Evolutionary conservation across 2,113 vertebrate species (phyloP).

Genomic region (Actenoides lindsayi): DNA sequence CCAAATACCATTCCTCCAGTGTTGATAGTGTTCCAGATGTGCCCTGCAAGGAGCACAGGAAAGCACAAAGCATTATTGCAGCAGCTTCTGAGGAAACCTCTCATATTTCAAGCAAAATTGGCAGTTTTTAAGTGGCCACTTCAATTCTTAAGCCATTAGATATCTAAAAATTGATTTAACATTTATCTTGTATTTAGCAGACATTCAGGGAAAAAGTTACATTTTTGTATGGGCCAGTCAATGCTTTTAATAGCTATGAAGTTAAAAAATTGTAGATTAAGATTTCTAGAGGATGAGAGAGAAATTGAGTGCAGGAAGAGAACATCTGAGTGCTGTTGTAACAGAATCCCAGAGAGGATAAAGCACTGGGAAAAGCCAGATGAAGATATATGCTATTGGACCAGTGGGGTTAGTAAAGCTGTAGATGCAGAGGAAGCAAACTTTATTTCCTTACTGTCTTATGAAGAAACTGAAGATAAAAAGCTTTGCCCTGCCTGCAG

Average conservation of each 20-base stretch:
- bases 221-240: neutral
- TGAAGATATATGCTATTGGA: neutral
- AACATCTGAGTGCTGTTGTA: neutral
- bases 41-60: neutral
- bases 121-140: constrained; percentile 18
- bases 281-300: neutral
- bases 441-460: neutral
- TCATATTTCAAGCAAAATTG: constrained; percentile 41
- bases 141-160: constrained; percentile 56
- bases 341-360: neutral
- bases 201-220: neutral
- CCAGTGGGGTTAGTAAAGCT: neutral
- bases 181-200: constrained; percentile 14
- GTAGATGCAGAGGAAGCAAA: neutral
- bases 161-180: constrained; percentile 46
- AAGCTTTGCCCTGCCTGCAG: neutral
- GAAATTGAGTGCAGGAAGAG: neutral
- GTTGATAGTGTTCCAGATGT: neutral
- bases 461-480: neutral
- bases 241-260: constrained; percentile 16
- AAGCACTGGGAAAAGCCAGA: neutral
- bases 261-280: neutral
- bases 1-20: neutral
- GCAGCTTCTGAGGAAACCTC: constrained; percentile 5
- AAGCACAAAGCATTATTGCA: constrained; percentile 6